Evolutionary conservation across 1,140 invertebrate species (phyloP), one percentile per base, ranked within the genome.

Genomic region (Drosophila asahinai): DNA sequence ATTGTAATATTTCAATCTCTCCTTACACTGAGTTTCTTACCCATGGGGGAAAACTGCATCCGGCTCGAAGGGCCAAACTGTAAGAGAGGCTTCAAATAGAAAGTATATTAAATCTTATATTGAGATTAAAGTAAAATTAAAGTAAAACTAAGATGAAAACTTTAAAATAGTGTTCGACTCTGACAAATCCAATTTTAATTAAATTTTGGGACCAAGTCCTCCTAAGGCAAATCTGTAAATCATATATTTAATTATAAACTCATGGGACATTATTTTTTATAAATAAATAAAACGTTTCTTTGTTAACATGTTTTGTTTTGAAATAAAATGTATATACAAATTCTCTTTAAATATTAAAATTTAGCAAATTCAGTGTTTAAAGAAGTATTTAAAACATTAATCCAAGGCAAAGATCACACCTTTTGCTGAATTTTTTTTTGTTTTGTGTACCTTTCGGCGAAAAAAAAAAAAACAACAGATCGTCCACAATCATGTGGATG

Each of bases 401-500:
- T 3, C 22, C 6, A 17, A 17, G 3, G 1, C 25, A n/a, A 43
- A 59, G 2, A 59, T n/a, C 9, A 38, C 7, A 55, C 19, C 7
- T 22, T 22, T 22, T 22, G 19, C 33, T 5, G 2, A 15, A 38
- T 9, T 19, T 7, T 55, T 1, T 19, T 6, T 4, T 22, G 11
- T 12, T 11, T 11, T 33, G 52, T 55, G 33, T 15, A 38, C 17
- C 38, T 12, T 38, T 55, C 15, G 8, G 40, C 33, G 7, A 65
- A 30, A 45, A 33, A 30, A n/a, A n/a, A 38, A 60, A 22, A 36
- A 67, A 48, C 30, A 67, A 67, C 42, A 67, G n/a, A 43, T 22
- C 57, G 19, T 14, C 59, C 42, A 48, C 68, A 75, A 75, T 82
- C 73, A 27, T 54, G 63, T 51, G 80, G 65, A 33, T 59, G 75